Conservation (phyloP, 2,888 invertebrate species). For the Phengaris alcon region DNA sequence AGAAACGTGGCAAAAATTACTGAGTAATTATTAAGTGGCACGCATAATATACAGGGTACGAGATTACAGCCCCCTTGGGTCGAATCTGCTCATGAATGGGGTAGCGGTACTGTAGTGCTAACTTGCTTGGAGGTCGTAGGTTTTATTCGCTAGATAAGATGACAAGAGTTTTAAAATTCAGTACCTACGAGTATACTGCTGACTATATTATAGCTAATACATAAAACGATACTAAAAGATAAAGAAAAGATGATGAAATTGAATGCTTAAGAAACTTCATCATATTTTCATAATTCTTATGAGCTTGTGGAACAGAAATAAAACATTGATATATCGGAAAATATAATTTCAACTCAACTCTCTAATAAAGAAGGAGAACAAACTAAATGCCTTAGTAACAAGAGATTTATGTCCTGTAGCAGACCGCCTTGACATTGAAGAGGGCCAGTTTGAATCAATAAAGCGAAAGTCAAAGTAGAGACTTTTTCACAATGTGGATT, state of each 20-base stretch:
- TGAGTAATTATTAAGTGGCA: conserved; percentile 29
- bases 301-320: not conserved
- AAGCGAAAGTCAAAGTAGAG: conserved; percentile 10
- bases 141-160: no score
- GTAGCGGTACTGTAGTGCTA: not conserved
- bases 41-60: conserved; percentile 18
- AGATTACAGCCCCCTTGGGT: not conserved
- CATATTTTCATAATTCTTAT: not conserved
- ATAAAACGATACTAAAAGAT: no score
- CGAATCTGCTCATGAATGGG: not conserved
- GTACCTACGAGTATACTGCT: no score
- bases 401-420: conserved; percentile 15
- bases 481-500: not conserved
- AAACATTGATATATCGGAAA: not conserved
- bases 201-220: no score
- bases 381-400: not conserved
- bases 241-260: no score
- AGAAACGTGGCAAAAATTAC: conserved; percentile 30
- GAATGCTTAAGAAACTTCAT: not conserved
- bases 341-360: not conserved
- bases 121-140: no score
- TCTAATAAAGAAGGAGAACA: conserved; percentile 16
- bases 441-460: conserved; percentile 14
- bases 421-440: conserved; percentile 12
- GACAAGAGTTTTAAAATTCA: no score